Base-by-base conservation (phyloP, 2,888 invertebrate species). In the Melanargia galathea region DNA sequence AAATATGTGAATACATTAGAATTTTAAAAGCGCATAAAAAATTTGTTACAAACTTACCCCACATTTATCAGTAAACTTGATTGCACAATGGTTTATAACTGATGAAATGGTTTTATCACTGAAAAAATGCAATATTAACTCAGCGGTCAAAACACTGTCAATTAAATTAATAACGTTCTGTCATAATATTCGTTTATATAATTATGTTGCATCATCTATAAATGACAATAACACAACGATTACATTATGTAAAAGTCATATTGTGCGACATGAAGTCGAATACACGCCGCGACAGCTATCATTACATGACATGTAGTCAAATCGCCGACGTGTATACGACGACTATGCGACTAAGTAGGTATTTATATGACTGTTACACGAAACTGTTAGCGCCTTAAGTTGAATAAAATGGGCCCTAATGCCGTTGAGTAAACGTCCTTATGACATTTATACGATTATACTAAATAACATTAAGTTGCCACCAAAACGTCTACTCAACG, bases 381-480 rank as follows among this genome's bases (percentile, higher is more conserved):
- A 63, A 63, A 61, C 59, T 63, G 49, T 58, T 61, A 61, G 49
- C 58, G 33, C 58, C 58, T 63, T 49, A 63, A 66, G 58, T 66
- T 61, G 63, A 54, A 64, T 64, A 64, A 66, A 60, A 62, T 66
- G 62, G 62, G 68, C 64, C 64, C 60, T 55, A 64, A 64, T 68
- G 63, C 62, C 62, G 59, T 66, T 59, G 61, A 68, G 60, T 68
- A 66, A 66, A 64, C 66, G 66, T 68, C 60, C 57, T 56, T 64
- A 64, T 61, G 62, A 45, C 49, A 59, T 64, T 68, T 66, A 68
- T 68, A 66, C 64, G 60, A 68, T 62, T 60, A 60, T 64, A 62
- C 48, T 66, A 64, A 65, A 60, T 65, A 61, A 63, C 58, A 65
- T 63, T 59, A 65, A 48, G 59, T 63, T 57, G 60, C 60, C 38